Evolutionary conservation across 1,140 invertebrate species (phyloP).

Genomic region (Leguminivora glycinivorella): DNA sequence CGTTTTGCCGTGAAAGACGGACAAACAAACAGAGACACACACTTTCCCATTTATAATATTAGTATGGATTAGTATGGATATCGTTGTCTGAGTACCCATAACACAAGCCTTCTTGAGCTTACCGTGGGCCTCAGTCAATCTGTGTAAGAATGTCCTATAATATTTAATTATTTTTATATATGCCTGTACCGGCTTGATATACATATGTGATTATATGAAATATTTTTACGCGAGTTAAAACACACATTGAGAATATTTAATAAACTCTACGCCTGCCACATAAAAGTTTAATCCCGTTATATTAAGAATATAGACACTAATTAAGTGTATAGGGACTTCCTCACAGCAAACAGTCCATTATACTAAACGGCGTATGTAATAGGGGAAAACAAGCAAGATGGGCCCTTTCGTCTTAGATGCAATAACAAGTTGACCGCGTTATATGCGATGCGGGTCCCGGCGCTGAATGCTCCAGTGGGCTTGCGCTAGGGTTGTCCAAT

Average conservation of each 20-base stretch:
- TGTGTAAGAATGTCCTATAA: no score
- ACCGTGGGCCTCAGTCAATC: no score
- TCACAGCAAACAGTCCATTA: neutral
- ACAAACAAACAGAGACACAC: no score
- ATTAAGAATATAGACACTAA: slow-evolving; percentile 3
- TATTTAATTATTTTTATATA: no score
- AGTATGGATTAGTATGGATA: no score
- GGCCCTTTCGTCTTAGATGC: neutral
- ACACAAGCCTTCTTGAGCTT: no score
- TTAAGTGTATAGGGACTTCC: slow-evolving; percentile 2
- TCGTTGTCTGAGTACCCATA: no score
- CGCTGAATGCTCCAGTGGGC: slow-evolving; percentile 9
- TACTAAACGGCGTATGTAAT: neutral
- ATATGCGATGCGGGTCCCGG: neutral
- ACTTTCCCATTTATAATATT: no score
- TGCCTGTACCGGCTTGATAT: no score
- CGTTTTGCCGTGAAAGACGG: no score
- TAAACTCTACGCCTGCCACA: neutral
- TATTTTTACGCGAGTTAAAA: no score
- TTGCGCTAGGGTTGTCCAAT: neutral
- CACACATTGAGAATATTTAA: neutral
- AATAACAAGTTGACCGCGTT: slow-evolving; percentile 5
- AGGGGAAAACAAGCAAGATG: neutral
- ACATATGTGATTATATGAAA: no score
- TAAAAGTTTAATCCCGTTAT: neutral